Percentiles rank a stretch among this genome's conserved stretches.
These are phyloP conservation scores for Orussus abietinus DNA, from an alignment of 1,140 invertebrate genomes.

Conservation along the genomic window DNA sequence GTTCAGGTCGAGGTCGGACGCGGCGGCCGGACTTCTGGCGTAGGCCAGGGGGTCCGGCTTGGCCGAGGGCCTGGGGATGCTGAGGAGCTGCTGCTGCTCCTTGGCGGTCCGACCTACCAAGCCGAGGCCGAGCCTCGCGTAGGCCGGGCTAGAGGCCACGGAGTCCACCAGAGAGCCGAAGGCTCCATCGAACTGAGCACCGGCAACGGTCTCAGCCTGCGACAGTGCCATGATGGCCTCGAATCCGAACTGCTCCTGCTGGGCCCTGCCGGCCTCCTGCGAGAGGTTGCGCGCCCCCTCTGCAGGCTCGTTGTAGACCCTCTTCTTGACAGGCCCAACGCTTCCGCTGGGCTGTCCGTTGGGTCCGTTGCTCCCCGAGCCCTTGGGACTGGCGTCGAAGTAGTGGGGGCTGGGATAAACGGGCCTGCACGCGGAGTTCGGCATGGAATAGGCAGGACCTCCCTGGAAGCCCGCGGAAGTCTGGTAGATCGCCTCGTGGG, in stretches of 20 bases:
- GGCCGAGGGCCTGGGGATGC: constrained; percentile 32
- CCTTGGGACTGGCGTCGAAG: constrained; percentile 39
- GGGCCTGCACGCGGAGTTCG: constrained; percentile 34
- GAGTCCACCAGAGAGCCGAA: constrained; percentile 37
- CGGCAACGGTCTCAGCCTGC: constrained; percentile 30
- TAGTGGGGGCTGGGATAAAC: constrained; percentile 45
- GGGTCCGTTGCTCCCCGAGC: constrained; percentile 8
- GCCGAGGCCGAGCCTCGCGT: constrained; percentile 40
- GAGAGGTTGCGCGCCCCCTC: constrained; percentile 22
- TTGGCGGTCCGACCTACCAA: constrained; percentile 34
- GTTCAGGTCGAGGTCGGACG: constrained; percentile 44
- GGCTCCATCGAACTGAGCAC: constrained; percentile 36
- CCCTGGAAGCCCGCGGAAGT: constrained; percentile 35
- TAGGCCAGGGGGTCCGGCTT: constrained; percentile 41
- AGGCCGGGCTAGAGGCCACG: constrained; percentile 36
- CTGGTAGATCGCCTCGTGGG: constrained; percentile 42
- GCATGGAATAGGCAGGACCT: constrained; percentile 39
- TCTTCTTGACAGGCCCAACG: constrained; percentile 44
- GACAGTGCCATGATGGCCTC: constrained; percentile 42
- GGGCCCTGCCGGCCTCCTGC: constrained; percentile 22
- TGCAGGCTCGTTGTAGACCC: constrained; percentile 40
- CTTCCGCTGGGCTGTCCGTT: constrained; percentile 19
- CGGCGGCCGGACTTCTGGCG: constrained; percentile 22
- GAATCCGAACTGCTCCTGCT: constrained; percentile 41
- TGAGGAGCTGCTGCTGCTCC: constrained; percentile 42